Evolutionary conservation across 2,888 invertebrate species (phyloP), one percentile per base, ranked within the genome.

Genomic region (Tolmerus cingulatus): DNA sequence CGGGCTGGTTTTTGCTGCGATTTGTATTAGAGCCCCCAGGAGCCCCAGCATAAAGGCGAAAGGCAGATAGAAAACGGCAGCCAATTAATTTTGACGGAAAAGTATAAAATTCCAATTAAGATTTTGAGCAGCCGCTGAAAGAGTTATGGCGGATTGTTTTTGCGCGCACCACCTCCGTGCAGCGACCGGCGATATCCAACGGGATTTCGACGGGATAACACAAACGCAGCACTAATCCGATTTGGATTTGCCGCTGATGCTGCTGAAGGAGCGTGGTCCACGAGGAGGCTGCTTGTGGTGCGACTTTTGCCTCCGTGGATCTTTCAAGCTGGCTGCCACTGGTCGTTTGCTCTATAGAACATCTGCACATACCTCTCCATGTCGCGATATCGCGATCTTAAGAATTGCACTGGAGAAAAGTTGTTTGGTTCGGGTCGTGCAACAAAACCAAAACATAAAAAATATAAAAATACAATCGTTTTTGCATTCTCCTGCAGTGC

Each of bases 31-130:
- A 40, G 40, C 40, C 40, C 40, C 40, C 40, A 51, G 16, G 43
- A 46, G 9, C 3, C 66, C 27, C 19, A 55, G 12, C 16, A 74
- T 16, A 37, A 84, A 86, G 30, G 37, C 57, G 77, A 86, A 34
- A 23, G 57, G 37, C 77, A 78, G 43, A 46, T 12, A 46, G 43
- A 46, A 78, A 86, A 86, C 74, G 86, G 86, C 86, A 86, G 51
- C 86, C 86, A 86, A 86, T 86, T 86, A 86, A 86, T 86, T 86
- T 77, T 86, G 86, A 86, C 77, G 86, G 78, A 78, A 86, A 86
- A 86, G 86, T 46, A 86, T 86, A 86, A 86, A 86, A 86, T 74
- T 86, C 86, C 86, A 86, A 86, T 86, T 86, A 86, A 86, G 86
- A 86, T 86, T 86, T 86, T 86, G 86, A 86, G 51, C 66, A 74